Conservation (phyloP, 2,888 invertebrate species). For the Candidula unifasciata region DNA sequence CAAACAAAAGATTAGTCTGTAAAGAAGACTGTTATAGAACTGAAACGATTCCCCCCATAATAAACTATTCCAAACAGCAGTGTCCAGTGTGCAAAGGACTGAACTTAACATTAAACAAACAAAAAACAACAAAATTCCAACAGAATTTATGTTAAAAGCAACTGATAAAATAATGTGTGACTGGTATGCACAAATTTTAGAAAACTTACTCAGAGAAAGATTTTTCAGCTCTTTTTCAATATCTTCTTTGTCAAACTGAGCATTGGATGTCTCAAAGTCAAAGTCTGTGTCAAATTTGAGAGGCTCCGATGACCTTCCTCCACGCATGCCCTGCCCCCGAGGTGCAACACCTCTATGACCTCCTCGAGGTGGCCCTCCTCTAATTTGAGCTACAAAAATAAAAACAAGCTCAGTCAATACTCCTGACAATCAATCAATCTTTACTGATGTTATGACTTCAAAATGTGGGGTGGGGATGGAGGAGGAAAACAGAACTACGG, state of each 20-base stretch:
- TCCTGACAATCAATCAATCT: not conserved
- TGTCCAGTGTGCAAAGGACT: too few species aligned
- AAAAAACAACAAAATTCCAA: too few species aligned
- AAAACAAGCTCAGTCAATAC: not conserved
- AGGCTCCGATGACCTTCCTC: slow-evolving; percentile 61
- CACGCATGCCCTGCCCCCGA: slow-evolving; percentile 60
- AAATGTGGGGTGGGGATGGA: too few species aligned
- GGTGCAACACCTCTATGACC: slow-evolving; percentile 60
- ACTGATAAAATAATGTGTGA: too few species aligned
- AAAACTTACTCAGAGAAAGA: slow-evolving; percentile 66
- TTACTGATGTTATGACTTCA: not conserved
- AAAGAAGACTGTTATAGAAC: too few species aligned
- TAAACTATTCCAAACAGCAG: too few species aligned
- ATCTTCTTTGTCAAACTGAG: slow-evolving; percentile 91
- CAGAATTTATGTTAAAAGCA: too few species aligned
- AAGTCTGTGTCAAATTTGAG: slow-evolving; percentile 97
- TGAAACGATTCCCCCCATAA: too few species aligned
- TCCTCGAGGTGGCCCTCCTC: slow-evolving; percentile 51
- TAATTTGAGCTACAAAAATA: slow-evolving; percentile 29
- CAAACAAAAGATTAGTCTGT: too few species aligned
- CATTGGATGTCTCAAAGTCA: slow-evolving; percentile 99
- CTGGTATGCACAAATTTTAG: too few species aligned
- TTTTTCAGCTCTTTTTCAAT: slow-evolving; percentile 86
- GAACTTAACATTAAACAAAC: too few species aligned
- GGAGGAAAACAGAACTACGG: too few species aligned